Conservation (phyloP, 2,113 vertebrate genomes). For the Callorhinus ursinus region DNA sequence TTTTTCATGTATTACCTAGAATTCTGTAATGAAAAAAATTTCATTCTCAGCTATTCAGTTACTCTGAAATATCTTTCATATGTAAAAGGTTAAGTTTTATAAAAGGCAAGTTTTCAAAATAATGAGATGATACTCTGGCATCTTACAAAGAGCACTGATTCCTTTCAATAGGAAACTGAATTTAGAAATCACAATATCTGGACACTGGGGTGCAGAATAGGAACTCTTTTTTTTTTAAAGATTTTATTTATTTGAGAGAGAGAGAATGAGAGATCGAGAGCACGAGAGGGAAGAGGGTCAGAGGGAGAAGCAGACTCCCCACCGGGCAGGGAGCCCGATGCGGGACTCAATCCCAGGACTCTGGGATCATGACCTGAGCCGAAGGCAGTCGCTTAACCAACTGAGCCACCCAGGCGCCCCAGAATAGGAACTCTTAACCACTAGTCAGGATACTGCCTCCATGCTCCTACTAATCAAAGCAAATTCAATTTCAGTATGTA, state of each 20-base stretch:
- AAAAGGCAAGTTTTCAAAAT: slow-evolving; percentile 21
- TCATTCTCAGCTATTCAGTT: neutral
- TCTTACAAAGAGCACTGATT: neutral
- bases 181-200: neutral
- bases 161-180: neutral
- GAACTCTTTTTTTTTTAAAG: neutral
- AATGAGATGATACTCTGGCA: neutral
- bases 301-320: too few relatives aligned
- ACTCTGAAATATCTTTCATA: neutral
- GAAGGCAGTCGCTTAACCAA: too few relatives aligned
- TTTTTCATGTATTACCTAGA: neutral
- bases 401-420: too few relatives aligned
- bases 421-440: neutral
- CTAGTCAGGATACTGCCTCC: neutral
- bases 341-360: too few relatives aligned
- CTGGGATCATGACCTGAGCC: too few relatives aligned
- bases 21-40: neutral
- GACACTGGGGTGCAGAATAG: neutral
- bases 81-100: neutral
- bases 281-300: too few relatives aligned
- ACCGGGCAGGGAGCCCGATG: too few relatives aligned
- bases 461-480: neutral
- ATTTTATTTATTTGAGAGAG: too few relatives aligned
- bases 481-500: neutral
- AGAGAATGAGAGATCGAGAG: too few relatives aligned